phyloP scores from a whole-genome alignment of 2,888 invertebrate species.

The Acanthosoma haemorrhoidale region DNA sequence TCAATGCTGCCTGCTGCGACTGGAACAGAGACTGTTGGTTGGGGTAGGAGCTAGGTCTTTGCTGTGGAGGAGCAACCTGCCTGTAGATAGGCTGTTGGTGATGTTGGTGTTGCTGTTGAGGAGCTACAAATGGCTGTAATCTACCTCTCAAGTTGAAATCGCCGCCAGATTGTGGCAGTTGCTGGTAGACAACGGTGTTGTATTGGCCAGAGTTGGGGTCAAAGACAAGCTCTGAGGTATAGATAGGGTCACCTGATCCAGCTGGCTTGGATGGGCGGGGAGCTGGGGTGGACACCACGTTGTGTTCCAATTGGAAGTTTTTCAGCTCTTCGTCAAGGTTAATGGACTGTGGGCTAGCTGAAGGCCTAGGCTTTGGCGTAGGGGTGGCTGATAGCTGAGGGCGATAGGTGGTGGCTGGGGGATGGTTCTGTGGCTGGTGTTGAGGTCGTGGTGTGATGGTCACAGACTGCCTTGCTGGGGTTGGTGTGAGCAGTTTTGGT shows the following conservation, averaged over 20 bases:
- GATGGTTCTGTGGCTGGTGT: constrained; percentile 43
- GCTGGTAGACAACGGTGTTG: constrained; percentile 71
- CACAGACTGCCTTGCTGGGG: constrained; percentile 31
- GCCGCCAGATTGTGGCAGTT: constrained; percentile 59
- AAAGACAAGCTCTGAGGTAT: constrained; percentile 70
- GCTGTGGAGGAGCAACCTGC: constrained; percentile 34
- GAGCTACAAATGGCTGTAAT: constrained; percentile 63
- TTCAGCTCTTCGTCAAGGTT: constrained; percentile 73
- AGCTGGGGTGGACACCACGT: constrained; percentile 50
- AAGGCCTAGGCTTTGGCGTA: constrained; percentile 40
- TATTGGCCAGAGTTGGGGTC: constrained; percentile 72
- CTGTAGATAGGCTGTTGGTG: constrained; percentile 42
- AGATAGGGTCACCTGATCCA: constrained; percentile 58
- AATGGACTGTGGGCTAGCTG: constrained; percentile 36
- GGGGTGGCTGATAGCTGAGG: constrained; percentile 49
- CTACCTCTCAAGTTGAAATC: constrained; percentile 61
- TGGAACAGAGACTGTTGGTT: constrained; percentile 52
- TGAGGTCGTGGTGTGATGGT: constrained; percentile 40
- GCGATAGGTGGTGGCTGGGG: constrained; percentile 62
- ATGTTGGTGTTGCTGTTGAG: constrained; percentile 42
- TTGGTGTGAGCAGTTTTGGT: constrained; percentile 37
- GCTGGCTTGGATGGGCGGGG: constrained; percentile 41
- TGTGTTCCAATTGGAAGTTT: constrained; percentile 64
- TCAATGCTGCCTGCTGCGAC: constrained; percentile 57
- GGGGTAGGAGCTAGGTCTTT: constrained; percentile 41